phyloP scores from a whole-genome alignment of 1,140 invertebrate species.

The Drosophila asahinai region DNA sequence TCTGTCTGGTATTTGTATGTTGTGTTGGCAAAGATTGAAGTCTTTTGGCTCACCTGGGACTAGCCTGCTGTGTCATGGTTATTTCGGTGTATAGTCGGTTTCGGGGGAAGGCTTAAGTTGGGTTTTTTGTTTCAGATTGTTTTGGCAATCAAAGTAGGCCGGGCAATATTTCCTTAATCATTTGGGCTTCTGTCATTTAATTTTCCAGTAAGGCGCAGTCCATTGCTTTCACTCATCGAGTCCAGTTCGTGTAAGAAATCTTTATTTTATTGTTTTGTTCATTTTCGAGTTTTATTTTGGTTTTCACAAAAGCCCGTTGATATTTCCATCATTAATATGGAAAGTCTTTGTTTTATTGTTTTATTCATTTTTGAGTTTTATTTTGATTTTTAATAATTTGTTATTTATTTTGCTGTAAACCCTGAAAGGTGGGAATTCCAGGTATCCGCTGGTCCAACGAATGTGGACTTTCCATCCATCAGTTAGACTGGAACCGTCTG shows the following conservation, averaged over 20 bases:
- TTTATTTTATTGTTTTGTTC: not conserved
- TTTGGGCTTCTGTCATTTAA: too few relatives aligned
- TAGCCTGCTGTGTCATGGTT: slow-evolving; percentile 58
- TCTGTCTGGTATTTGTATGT: not conserved
- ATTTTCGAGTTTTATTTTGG: not conserved
- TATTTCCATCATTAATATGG: not conserved
- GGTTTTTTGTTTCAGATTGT: not conserved
- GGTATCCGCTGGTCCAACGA: too few relatives aligned
- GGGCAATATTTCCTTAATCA: too few relatives aligned
- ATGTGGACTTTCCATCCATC: too few relatives aligned
- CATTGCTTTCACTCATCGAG: not conserved
- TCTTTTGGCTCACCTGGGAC: slow-evolving; percentile 34
- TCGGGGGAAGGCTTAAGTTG: not conserved
- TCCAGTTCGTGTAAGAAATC: not conserved
- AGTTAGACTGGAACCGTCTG: not conserved
- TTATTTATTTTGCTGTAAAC: too few relatives aligned
- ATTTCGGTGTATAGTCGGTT: not conserved
- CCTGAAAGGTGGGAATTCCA: too few relatives aligned
- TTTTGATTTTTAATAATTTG: not conserved
- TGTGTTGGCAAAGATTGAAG: not conserved
- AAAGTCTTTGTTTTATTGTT: not conserved
- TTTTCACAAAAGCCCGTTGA: not conserved
- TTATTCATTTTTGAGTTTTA: not conserved
- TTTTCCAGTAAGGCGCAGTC: not conserved
- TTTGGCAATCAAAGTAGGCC: not conserved